phyloP scores from a whole-genome alignment of 2,888 invertebrate genomes.

The Thalpophila matura region DNA sequence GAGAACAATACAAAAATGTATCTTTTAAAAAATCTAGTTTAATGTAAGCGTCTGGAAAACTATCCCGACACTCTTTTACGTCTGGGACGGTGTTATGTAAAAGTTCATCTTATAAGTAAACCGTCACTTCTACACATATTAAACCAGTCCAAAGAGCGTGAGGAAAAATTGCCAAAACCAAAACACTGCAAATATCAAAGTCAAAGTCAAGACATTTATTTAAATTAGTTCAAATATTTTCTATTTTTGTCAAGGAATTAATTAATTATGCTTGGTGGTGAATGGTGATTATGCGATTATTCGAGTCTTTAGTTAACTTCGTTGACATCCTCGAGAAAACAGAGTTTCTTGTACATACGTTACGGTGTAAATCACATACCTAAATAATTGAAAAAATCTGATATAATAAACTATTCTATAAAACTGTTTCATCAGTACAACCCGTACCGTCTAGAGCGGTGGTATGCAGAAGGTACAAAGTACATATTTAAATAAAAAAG shows the following conservation, averaged over 20 bases:
- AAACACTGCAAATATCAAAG: too few species aligned
- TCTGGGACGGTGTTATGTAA: constrained; percentile 27
- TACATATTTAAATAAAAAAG: constrained; percentile 50
- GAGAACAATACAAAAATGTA: constrained; percentile 2
- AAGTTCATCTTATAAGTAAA: constrained; percentile 1
- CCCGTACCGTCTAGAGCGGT: constrained; percentile 14
- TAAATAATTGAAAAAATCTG: too few species aligned
- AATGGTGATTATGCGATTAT: too few species aligned
- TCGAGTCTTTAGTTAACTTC: too few species aligned
- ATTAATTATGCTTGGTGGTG: too few species aligned
- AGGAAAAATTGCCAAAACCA: not conserved
- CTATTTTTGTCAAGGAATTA: too few species aligned
- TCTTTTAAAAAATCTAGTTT: constrained; percentile 24
- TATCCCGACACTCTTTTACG: constrained; percentile 10
- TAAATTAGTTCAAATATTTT: too few species aligned
- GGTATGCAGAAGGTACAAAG: constrained; percentile 23
- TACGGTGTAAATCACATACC: too few species aligned
- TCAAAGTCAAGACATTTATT: too few species aligned
- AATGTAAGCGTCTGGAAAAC: constrained; percentile 17
- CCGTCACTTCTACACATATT: not conserved
- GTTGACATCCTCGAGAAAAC: too few species aligned
- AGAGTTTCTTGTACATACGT: too few species aligned
- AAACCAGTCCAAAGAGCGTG: not conserved
- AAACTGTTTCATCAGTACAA: constrained; percentile 18
- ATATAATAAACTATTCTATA: not conserved